phyloP scores from a whole-genome alignment of 2,113 vertebrate species.

The Hippocampus guttulatus region DNA sequence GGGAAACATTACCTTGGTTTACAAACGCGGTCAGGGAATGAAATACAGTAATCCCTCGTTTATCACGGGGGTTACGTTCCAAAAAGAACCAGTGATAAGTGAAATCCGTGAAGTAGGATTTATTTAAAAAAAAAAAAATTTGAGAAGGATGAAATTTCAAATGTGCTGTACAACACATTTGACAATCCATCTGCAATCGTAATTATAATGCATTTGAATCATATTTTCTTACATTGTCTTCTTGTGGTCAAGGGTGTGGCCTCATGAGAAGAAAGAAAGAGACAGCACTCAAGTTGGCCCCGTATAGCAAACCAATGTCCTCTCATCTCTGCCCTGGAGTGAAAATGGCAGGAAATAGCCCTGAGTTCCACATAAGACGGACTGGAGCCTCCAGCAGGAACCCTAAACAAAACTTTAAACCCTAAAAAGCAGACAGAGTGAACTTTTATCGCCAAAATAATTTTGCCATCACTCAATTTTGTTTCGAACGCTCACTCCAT shows the following conservation, averaged over 20 bases:
- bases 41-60: no score
- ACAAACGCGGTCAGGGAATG: no score
- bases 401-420: not conserved
- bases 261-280: not conserved
- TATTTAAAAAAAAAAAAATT: no score
- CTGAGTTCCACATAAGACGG: not conserved
- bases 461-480: not conserved
- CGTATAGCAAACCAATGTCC: not conserved
- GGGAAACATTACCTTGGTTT: no score
- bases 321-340: not conserved
- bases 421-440: not conserved
- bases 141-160: no score
- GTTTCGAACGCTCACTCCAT: not conserved
- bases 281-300: not conserved
- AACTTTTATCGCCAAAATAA: not conserved
- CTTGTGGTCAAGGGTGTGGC: not conserved
- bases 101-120: no score
- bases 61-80: no score
- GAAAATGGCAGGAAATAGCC: not conserved
- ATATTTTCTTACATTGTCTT: not conserved
- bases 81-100: no score
- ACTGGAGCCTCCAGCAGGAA: not conserved
- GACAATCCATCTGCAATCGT: not conserved
- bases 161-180: not conserved
- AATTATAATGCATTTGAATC: not conserved